phyloP scores from a whole-genome alignment of 2,113 vertebrate genomes.

The Mormoops blainvillei region DNA sequence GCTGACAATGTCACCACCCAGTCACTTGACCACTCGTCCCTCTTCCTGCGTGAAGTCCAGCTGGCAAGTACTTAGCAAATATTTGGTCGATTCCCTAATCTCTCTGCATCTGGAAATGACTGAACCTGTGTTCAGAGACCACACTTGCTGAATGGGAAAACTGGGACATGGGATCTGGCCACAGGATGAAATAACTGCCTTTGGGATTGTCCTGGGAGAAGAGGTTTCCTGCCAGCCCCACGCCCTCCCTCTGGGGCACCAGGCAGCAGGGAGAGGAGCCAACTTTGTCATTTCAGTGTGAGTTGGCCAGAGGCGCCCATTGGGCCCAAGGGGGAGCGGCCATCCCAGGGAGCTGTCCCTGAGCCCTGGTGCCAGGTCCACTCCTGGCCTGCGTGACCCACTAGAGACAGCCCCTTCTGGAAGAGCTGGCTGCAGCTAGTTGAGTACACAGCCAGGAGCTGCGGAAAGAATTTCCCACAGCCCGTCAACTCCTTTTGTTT shows the following conservation, averaged over 20 bases:
- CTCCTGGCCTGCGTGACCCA: not conserved
- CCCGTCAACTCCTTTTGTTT: not conserved
- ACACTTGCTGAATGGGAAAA: not conserved
- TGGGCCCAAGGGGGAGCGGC: accelerated
- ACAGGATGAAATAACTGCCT: not conserved
- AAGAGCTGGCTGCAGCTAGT: not conserved
- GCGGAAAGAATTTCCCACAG: not conserved
- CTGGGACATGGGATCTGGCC: not conserved
- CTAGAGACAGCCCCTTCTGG: not conserved
- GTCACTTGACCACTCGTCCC: not conserved
- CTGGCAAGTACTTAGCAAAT: not conserved
- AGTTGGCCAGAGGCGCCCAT: not conserved
- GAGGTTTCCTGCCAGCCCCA: not conserved
- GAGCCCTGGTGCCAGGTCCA: not conserved
- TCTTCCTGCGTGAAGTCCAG: not conserved
- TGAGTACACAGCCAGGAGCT: not conserved
- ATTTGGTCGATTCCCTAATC: not conserved
- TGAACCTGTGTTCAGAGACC: not conserved
- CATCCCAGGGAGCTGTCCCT: not conserved
- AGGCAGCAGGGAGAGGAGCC: not conserved
- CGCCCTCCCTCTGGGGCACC: too few species aligned
- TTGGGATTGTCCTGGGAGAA: not conserved
- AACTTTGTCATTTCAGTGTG: not conserved
- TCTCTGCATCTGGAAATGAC: not conserved
- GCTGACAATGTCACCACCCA: accelerated